Conservation (phyloP, 2,888 invertebrate genomes). For the Luperina nickerlii region DNA sequence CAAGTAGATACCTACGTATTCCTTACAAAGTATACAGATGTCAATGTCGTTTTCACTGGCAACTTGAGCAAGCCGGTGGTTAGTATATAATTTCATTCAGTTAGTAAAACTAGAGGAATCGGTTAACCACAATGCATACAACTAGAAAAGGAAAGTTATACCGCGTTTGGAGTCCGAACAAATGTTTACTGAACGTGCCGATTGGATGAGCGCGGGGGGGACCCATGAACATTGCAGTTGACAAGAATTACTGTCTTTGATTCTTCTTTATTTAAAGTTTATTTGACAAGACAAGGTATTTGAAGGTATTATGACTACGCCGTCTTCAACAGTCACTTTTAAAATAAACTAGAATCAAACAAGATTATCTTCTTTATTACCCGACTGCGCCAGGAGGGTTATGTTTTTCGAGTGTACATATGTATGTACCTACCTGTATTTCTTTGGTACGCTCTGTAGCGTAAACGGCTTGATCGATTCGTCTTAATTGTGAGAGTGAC, state of each 20-base stretch:
- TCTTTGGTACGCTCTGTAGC: too few relatives aligned
- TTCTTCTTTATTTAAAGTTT: constrained; percentile 11
- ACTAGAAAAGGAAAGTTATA: constrained; percentile 87
- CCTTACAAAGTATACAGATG: constrained; percentile 12
- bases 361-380: background rate
- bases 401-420: too few relatives aligned
- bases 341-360: background rate
- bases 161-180: constrained; percentile 71
- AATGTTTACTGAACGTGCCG: constrained; percentile 85
- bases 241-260: constrained; percentile 38
- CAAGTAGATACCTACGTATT: background rate
- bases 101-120: constrained; percentile 78
- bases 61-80: constrained; percentile 48
- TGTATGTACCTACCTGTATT: too few relatives aligned
- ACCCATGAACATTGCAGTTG: constrained; percentile 46
- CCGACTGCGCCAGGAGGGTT: too few relatives aligned
- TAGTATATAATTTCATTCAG: constrained; percentile 73
- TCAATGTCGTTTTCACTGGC: constrained; percentile 54
- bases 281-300: background rate
- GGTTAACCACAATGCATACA: constrained; percentile 86
- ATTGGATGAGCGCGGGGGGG: constrained; percentile 49
- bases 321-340: background rate
- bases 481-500: too few relatives aligned
- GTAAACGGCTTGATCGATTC: too few relatives aligned
- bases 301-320: background rate